Conservation (phyloP, 2,888 invertebrate species). For the Lysandra bellargus region DNA sequence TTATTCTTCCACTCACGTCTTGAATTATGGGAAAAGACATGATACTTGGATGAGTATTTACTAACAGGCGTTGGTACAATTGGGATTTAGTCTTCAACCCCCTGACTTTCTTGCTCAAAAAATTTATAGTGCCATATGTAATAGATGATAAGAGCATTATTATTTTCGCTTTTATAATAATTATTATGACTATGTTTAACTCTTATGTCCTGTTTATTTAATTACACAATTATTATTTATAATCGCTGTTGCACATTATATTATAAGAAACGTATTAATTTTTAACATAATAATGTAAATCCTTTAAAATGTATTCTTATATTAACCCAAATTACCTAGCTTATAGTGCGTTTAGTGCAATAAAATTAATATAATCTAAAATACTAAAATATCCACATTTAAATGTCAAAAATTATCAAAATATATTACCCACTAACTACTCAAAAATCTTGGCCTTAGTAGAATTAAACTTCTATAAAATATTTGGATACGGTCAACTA, state of each 20-base stretch:
- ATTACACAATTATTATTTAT: neutral
- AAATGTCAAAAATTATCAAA: neutral
- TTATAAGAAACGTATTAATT: neutral
- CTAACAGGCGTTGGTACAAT: neutral
- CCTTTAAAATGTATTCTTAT: neutral
- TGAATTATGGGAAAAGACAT: neutral
- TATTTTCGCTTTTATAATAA: conserved; percentile 13
- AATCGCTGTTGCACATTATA: neutral
- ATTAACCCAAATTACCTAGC: conserved; percentile 12
- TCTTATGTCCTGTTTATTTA: neutral
- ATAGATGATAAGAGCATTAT: neutral
- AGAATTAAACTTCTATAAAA: conserved; percentile 4
- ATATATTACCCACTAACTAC: neutral
- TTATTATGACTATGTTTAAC: neutral
- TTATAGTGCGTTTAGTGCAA: conserved; percentile 25
- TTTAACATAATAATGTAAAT: neutral
- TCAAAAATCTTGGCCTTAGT: conserved; percentile 17
- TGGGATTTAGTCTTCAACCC: neutral
- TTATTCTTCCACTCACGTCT: no score
- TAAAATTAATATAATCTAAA: neutral
- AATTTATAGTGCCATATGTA: conserved; percentile 26
- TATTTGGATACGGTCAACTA: neutral
- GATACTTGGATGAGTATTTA: neutral
- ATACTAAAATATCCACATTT: neutral
- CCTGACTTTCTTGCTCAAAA: conserved; percentile 21